Percentiles rank a stretch among this genome's conserved stretches.
These are phyloP conservation scores for Malthinus flaveolus DNA, from an alignment of 2,888 invertebrate species.

Conservation along the genomic window DNA sequence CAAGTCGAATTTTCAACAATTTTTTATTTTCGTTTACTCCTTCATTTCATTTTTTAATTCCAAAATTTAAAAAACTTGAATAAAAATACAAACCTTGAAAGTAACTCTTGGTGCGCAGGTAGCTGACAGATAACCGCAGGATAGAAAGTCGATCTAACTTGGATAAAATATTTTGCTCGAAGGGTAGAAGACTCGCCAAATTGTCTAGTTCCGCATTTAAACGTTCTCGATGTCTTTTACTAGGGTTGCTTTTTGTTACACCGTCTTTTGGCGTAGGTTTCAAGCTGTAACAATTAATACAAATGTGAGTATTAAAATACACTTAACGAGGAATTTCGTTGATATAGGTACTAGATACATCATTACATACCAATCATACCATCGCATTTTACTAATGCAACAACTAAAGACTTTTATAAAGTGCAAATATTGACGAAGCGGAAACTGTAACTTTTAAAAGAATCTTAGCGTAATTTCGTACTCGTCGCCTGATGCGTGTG, in stretches of 20 bases:
- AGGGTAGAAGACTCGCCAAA: conserved; percentile 90
- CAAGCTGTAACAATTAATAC: conserved; percentile 68
- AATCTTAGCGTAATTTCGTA: too few relatives aligned
- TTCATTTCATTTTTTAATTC: too few relatives aligned
- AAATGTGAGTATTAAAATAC: background rate
- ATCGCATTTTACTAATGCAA: too few relatives aligned
- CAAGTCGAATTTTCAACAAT: too few relatives aligned
- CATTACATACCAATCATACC: too few relatives aligned
- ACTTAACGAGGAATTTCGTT: too few relatives aligned
- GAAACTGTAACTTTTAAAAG: too few relatives aligned
- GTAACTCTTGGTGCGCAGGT: conserved; percentile 98
- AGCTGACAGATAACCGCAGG: conserved; percentile 95
- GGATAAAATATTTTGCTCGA: conserved; percentile 96
- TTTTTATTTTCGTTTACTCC: too few relatives aligned
- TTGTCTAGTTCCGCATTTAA: conserved; percentile 98
- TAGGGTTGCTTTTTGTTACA: conserved; percentile 96
- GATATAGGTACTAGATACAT: too few relatives aligned
- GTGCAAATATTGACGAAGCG: too few relatives aligned
- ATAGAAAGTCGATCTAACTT: conserved; percentile 98
- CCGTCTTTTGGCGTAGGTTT: conserved; percentile 95
- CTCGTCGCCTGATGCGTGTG: too few relatives aligned
- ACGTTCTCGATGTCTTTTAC: conserved; percentile 96
- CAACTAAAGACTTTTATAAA: too few relatives aligned
- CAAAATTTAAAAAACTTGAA: background rate
- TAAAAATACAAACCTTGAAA: conserved; percentile 85